Conservation (phyloP, 1,140 invertebrate species). For the Xylocopa sonorina region DNA sequence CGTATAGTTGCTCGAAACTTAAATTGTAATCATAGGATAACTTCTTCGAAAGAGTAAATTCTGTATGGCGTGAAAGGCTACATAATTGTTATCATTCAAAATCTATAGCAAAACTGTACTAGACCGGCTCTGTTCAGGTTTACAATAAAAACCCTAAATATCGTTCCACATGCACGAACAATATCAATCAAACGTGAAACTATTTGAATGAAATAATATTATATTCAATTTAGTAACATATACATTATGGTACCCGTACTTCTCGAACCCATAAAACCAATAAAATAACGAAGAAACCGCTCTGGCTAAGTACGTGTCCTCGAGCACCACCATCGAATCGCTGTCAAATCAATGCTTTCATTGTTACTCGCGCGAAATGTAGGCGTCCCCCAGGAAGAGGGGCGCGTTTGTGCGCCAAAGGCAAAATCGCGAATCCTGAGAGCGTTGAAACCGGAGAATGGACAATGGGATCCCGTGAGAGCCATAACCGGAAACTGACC, state of each 20-base stretch:
- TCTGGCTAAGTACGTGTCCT: not conserved
- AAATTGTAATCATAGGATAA: not conserved
- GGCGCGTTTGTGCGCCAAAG: not conserved
- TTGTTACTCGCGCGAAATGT: not conserved
- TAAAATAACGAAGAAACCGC: not conserved
- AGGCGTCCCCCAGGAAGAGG: not conserved
- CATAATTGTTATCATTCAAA: not conserved
- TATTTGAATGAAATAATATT: not conserved
- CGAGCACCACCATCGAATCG: too few species aligned
- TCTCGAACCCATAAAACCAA: not conserved
- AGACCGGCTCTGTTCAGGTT: not conserved
- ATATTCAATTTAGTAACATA: not conserved
- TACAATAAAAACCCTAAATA: not conserved
- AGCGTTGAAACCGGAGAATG: not conserved
- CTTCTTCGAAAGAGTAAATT: not conserved
- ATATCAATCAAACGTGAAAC: not conserved
- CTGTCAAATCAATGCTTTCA: not conserved
- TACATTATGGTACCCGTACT: not conserved
- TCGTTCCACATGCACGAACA: not conserved
- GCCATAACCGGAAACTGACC: constrained; percentile 30
- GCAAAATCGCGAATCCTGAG: not conserved
- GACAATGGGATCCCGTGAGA: constrained; percentile 10
- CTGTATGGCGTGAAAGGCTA: too few species aligned
- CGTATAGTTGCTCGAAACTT: not conserved
- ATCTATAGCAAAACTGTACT: not conserved